phyloP scores from a whole-genome alignment of 2,888 invertebrate species.

The Marasmarcha lunaedactyla region DNA sequence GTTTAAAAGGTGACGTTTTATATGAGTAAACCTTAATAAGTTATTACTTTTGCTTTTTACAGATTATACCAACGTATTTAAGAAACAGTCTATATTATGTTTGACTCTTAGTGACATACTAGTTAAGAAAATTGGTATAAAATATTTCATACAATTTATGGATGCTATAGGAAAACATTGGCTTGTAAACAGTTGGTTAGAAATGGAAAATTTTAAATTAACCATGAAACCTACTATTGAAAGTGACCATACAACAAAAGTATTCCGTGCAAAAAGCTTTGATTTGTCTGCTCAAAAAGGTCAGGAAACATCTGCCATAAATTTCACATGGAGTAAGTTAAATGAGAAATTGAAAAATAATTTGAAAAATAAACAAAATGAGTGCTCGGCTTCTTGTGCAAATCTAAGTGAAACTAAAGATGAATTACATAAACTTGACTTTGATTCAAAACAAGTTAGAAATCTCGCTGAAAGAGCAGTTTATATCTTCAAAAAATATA shows the following conservation, averaged over 20 bases:
- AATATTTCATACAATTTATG: conserved; percentile 89
- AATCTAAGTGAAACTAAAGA: conserved; percentile 23
- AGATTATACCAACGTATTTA: conserved; percentile 45
- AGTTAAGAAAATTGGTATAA: conserved; percentile 81
- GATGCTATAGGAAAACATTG: conserved; percentile 77
- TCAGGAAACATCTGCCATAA: background rate
- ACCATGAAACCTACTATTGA: conserved; percentile 6
- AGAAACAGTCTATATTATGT: conserved; percentile 75
- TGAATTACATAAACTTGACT: too few relatives aligned
- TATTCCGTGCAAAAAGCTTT: conserved; percentile 45
- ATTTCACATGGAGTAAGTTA: conserved; percentile 10
- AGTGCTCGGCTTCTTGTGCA: conserved; percentile 38
- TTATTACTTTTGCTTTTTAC: conserved; percentile 22
- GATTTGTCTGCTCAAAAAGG: conserved; percentile 21
- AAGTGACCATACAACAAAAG: conserved; percentile 22
- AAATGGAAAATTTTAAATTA: conserved; percentile 76
- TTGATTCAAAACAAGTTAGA: background rate
- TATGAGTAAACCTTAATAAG: conserved; percentile 2
- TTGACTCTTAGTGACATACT: conserved; percentile 82
- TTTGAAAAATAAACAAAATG: conserved; percentile 14
- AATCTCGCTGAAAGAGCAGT: conserved; percentile 62
- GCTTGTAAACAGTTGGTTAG: conserved; percentile 81
- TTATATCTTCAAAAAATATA: conserved; percentile 81
- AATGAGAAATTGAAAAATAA: conserved; percentile 20
- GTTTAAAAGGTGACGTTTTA: background rate